These are phyloP conservation scores for Okamejei kenojei DNA, from an alignment of 2,797 vertebrate genomes.

Conservation along the genomic window DNA sequence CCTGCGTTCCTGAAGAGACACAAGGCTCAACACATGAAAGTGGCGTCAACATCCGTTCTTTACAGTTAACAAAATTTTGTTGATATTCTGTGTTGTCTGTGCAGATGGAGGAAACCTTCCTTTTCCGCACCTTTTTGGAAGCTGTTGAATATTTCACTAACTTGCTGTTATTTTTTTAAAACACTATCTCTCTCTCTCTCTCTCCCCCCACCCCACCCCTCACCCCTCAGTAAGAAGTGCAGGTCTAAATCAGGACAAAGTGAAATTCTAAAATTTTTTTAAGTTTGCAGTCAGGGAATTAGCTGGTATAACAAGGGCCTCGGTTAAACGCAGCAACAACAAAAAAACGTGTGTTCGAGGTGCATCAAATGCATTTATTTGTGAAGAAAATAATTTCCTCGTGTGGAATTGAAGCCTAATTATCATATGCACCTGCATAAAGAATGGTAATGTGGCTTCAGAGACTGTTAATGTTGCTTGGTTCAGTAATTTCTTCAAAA, in stretches of 20 bases:
- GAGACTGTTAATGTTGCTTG: conserved; percentile 68
- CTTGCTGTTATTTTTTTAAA: not conserved
- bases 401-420: conserved; percentile 67
- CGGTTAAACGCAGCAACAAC: not conserved
- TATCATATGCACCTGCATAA: conserved; percentile 65
- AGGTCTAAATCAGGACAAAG: not conserved
- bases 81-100: not conserved
- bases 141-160: not conserved
- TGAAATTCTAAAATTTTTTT: not conserved
- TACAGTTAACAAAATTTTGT: not conserved
- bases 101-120: not conserved
- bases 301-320: not conserved
- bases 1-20: not conserved
- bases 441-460: conserved; percentile 63
- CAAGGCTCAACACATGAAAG: too few species aligned
- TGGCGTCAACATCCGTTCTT: not conserved
- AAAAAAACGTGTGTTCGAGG: not conserved
- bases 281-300: not conserved
- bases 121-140: not conserved
- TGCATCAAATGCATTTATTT: conserved; percentile 32
- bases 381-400: conserved; percentile 66
- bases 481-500: conserved; percentile 72
- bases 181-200: not conserved
- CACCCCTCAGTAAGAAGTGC: not conserved
- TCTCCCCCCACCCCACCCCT: not conserved